These are phyloP conservation scores for Drosophila mulleri DNA, from an alignment of 2,888 invertebrate genomes.

Conservation along the genomic window DNA sequence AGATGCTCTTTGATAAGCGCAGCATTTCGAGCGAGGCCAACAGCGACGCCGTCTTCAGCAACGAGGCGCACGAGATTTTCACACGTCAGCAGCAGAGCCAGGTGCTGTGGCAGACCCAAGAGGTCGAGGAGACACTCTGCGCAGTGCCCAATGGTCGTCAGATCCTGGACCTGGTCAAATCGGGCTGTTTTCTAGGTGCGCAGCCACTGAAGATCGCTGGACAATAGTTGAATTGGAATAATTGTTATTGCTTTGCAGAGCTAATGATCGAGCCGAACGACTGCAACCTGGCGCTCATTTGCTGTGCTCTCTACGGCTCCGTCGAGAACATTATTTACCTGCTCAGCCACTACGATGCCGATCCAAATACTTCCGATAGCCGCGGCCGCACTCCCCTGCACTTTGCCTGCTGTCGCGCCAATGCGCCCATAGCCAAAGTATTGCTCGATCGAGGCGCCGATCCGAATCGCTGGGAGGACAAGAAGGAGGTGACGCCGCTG, in stretches of 20 bases:
- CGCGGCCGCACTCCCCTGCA: conserved; percentile 91
- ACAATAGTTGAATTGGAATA: background rate
- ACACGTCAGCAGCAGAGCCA: conserved; percentile 81
- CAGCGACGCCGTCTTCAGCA: conserved; percentile 81
- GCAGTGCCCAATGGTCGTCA: conserved; percentile 69
- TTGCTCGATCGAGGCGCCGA: conserved; percentile 89
- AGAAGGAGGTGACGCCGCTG: conserved; percentile 89
- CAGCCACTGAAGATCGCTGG: background rate
- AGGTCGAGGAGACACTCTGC: conserved; percentile 82
- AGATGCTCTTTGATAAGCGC: conserved; percentile 81
- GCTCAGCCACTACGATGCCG: conserved; percentile 84
- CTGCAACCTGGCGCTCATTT: conserved; percentile 82
- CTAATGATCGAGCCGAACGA: conserved; percentile 79
- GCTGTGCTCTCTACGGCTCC: conserved; percentile 81
- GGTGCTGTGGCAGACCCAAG: conserved; percentile 82
- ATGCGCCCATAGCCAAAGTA: conserved; percentile 89
- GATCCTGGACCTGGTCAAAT: conserved; percentile 80
- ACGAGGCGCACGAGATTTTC: conserved; percentile 82
- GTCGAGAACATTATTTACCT: conserved; percentile 77
- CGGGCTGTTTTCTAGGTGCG: conserved; percentile 77
- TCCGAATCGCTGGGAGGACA: conserved; percentile 90
- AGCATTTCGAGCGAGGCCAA: conserved; percentile 84
- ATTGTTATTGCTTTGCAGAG: conserved; percentile 46
- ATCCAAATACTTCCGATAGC: conserved; percentile 88
- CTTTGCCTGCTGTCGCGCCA: conserved; percentile 91